Percentiles rank a stretch among this genome's conserved stretches.
Conservation (phyloP, 2,113 vertebrate species). For the Castor canadensis region DNA sequence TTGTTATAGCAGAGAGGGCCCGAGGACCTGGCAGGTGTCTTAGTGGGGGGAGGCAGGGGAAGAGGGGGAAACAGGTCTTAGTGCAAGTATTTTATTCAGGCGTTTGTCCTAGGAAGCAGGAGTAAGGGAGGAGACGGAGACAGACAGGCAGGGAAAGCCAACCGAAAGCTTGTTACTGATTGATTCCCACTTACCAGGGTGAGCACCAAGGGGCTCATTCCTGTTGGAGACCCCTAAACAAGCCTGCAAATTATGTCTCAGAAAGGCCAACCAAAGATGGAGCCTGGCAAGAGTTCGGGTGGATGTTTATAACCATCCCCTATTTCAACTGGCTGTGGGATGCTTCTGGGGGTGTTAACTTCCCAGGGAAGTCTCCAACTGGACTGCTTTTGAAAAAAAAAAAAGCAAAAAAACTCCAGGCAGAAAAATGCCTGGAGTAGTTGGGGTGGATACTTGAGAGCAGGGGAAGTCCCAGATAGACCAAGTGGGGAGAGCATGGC, state of each 20-base stretch:
- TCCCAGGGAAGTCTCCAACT: not conserved
- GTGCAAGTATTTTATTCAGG: not conserved
- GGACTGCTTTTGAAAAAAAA: not conserved
- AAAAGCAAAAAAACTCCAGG: not conserved
- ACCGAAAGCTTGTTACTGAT: not conserved
- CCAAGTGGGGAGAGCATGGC: not conserved
- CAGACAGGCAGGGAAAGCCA: not conserved
- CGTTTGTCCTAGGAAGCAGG: not conserved
- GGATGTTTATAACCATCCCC: not conserved
- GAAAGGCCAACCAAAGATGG: not conserved
- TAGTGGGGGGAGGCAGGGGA: not conserved
- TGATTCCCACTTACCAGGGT: not conserved
- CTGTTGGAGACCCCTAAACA: not conserved
- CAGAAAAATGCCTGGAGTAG: not conserved
- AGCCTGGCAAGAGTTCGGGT: not conserved
- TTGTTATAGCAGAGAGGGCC: not conserved
- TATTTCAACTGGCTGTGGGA: not conserved
- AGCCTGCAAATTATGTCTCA: not conserved
- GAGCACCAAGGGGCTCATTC: not conserved
- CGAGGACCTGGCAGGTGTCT: not conserved
- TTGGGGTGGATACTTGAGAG: not conserved
- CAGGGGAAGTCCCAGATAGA: not conserved
- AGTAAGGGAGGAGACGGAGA: not conserved
- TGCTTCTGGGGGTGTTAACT: not conserved
- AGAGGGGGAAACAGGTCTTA: not conserved